These are phyloP conservation scores for Drosophila sordidula DNA, from an alignment of 2,888 invertebrate genomes.

Conservation along the genomic window DNA sequence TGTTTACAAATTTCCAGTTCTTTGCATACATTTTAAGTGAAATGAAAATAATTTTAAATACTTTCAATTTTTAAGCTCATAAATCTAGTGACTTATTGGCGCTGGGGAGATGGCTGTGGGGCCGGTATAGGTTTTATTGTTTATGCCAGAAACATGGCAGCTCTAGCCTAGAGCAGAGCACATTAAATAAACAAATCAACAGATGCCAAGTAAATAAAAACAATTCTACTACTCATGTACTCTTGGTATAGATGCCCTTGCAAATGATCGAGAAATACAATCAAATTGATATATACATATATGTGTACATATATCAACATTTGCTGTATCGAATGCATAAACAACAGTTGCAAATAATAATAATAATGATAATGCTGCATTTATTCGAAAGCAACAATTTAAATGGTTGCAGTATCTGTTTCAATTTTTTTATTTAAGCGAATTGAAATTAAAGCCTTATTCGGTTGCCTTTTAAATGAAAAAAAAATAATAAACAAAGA, in stretches of 20 bases:
- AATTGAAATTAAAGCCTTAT: background rate
- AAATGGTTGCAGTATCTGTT: background rate
- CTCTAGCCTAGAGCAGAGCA: conserved; percentile 38
- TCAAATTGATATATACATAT: conserved; percentile 1
- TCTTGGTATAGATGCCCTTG: conserved; percentile 21
- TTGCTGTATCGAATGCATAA: background rate
- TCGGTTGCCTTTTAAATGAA: background rate
- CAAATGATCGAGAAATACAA: background rate
- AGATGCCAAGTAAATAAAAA: conserved; percentile 72
- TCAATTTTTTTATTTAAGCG: background rate
- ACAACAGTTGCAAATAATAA: background rate
- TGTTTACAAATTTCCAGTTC: conserved; percentile 6
- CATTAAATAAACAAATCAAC: conserved; percentile 74
- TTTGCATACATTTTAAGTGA: conserved; percentile 22
- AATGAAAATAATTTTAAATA: conserved; percentile 40
- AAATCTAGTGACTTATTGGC: conserved; percentile 36
- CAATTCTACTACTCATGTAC: conserved; percentile 27
- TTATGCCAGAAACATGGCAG: conserved; percentile 65
- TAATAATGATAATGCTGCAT: background rate
- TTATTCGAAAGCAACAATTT: conserved; percentile 1
- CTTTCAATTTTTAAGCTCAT: conserved; percentile 50
- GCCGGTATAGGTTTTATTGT: conserved; percentile 38
- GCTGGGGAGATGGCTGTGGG: background rate
- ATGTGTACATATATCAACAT: background rate
- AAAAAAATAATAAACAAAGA: background rate